Conservation (phyloP, 2,888 invertebrate species). For the Drosophila robusta region DNA sequence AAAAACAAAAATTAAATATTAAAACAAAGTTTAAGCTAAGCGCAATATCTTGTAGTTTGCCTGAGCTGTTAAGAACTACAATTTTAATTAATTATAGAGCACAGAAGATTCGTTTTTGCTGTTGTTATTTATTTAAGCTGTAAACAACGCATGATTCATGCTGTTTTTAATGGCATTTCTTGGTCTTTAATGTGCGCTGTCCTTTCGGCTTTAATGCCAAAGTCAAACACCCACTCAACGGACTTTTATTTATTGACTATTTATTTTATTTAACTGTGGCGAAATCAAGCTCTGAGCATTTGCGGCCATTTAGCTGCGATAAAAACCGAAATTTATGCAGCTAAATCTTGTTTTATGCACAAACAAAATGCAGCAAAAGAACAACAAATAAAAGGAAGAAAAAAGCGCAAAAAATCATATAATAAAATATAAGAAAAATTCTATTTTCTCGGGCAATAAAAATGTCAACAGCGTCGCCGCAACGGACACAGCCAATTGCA, state of each 20-base stretch:
- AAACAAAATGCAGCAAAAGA: constrained; percentile 9
- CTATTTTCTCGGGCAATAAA: constrained; percentile 79
- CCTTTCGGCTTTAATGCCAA: constrained; percentile 33
- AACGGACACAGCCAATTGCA: constrained; percentile 54
- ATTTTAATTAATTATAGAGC: not conserved
- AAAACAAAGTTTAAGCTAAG: not conserved
- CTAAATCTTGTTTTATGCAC: constrained; percentile 18
- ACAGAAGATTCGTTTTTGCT: not conserved
- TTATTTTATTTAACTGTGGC: constrained; percentile 69
- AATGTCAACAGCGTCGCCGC: constrained; percentile 72
- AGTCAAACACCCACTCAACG: constrained; percentile 17
- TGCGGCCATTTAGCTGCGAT: constrained; percentile 76
- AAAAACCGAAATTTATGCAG: constrained; percentile 58
- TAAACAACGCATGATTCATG: constrained; percentile 36
- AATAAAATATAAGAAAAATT: constrained; percentile 62
- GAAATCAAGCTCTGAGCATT: constrained; percentile 62
- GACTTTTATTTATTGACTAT: constrained; percentile 68
- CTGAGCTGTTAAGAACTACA: not conserved
- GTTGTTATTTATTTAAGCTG: not conserved
- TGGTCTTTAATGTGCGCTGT: constrained; percentile 11
- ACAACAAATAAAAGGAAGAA: not conserved
- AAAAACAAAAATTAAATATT: not conserved
- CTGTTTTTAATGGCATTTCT: constrained; percentile 30
- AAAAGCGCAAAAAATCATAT: constrained; percentile 14
- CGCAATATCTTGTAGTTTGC: constrained; percentile 1